Evolutionary conservation across 2,888 invertebrate species (phyloP).

Genomic region (Tribolium freemani): DNA sequence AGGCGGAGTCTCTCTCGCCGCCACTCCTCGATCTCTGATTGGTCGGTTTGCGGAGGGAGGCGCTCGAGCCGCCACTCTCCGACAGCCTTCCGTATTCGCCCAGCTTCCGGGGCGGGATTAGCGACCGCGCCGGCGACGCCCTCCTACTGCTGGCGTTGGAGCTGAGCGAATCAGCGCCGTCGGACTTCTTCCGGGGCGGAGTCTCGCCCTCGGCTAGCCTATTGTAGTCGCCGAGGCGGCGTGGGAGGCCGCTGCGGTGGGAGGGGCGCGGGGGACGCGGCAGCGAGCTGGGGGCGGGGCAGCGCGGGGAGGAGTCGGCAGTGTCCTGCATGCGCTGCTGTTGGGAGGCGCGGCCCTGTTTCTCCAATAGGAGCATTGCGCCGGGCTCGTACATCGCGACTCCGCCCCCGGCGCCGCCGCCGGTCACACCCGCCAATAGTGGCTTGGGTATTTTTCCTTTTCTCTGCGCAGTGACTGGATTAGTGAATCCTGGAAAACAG

Average conservation of each 20-base stretch:
- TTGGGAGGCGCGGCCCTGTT: constrained; percentile 83
- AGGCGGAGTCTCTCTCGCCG: constrained; percentile 71
- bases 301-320: constrained; percentile 59
- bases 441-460: constrained; percentile 83
- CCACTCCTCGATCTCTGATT: constrained; percentile 64
- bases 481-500: constrained; percentile 88
- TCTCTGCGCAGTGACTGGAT: constrained; percentile 82
- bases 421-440: constrained; percentile 77
- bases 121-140: constrained; percentile 69
- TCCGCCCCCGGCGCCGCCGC: constrained; percentile 53
- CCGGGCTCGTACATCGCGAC: constrained; percentile 69
- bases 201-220: constrained; percentile 71
- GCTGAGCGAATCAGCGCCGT: constrained; percentile 65
- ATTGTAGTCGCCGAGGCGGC: constrained; percentile 77
- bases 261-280: constrained; percentile 79
- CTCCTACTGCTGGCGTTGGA: constrained; percentile 66
- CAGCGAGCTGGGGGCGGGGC: constrained; percentile 80
- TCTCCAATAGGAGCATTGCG: constrained; percentile 81
- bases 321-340: constrained; percentile 77
- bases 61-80: constrained; percentile 68
- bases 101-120: constrained; percentile 71
- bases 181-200: constrained; percentile 65
- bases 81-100: constrained; percentile 74
- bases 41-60: constrained; percentile 62
- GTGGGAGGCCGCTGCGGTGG: constrained; percentile 64